These are phyloP conservation scores for Pseudorectes ferrugineus DNA, from an alignment of 2,113 vertebrate species.

Conservation along the genomic window DNA sequence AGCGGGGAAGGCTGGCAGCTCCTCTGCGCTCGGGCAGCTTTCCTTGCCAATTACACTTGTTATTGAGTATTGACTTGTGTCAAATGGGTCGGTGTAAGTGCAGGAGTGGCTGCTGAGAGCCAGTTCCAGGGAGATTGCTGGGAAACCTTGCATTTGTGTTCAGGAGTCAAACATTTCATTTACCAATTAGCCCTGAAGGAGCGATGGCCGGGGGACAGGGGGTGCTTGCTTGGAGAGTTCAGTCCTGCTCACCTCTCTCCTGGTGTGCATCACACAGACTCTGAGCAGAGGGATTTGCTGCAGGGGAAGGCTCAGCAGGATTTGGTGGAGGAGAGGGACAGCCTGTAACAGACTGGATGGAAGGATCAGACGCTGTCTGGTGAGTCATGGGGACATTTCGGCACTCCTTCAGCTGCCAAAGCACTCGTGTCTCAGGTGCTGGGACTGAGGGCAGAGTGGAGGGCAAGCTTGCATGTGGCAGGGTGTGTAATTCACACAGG, in stretches of 20 bases:
- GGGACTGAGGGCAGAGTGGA: not conserved
- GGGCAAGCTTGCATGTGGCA: not conserved
- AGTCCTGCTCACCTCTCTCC: not conserved
- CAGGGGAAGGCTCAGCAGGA: not conserved
- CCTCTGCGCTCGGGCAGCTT: not conserved
- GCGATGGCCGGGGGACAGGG: not conserved
- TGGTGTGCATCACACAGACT: fast-evolving
- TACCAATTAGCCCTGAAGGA: not conserved
- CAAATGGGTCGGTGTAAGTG: not conserved
- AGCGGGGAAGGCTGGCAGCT: not conserved
- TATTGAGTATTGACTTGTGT: slow-evolving; percentile 6
- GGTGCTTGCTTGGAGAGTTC: not conserved
- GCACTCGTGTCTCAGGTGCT: fast-evolving
- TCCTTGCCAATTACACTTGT: slow-evolving; percentile 26
- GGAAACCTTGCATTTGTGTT: slow-evolving; percentile 19
- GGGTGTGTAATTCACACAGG: not conserved
- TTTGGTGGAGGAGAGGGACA: not conserved
- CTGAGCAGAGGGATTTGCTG: not conserved
- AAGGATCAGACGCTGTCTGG: not conserved
- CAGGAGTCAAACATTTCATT: not conserved
- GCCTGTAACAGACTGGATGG: not conserved
- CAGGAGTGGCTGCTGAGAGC: not conserved
- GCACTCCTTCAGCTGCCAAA: not conserved
- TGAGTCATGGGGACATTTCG: not conserved
- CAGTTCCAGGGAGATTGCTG: not conserved